Evolutionary conservation across 2,113 vertebrate genomes (phyloP).

Genomic region (Scomber japonicus): DNA sequence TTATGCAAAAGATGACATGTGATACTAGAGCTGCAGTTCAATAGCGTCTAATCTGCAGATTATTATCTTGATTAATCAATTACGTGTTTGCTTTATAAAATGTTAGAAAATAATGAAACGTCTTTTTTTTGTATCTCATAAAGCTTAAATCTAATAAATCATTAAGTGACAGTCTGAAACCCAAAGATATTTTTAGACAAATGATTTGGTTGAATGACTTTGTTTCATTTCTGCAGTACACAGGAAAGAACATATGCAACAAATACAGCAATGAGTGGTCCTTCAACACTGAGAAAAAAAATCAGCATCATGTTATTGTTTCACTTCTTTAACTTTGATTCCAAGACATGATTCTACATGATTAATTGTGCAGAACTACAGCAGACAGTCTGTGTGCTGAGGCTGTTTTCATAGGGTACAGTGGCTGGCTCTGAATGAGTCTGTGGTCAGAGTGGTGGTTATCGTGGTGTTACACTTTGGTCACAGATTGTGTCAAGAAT

Average conservation of each 20-base stretch:
- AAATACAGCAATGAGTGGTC: not conserved
- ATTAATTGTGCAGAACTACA: not conserved
- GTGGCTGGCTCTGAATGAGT: constrained; percentile 35
- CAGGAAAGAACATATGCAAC: too few species aligned
- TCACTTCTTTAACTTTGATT: not conserved
- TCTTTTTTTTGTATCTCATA: too few species aligned
- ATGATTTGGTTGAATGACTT: not conserved
- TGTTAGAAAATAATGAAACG: too few species aligned
- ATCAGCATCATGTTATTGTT: not conserved
- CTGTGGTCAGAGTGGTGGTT: constrained; percentile 37
- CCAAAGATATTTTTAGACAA: too few species aligned
- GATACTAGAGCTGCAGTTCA: too few species aligned
- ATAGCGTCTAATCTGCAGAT: too few species aligned
- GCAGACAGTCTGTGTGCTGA: constrained; percentile 6
- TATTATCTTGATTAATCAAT: too few species aligned
- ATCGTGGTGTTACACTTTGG: constrained; percentile 29
- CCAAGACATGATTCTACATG: not conserved
- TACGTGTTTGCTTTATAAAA: too few species aligned
- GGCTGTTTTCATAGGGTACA: constrained; percentile 18
- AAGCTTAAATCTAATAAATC: too few species aligned
- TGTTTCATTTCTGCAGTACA: not conserved
- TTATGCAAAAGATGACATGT: too few species aligned
- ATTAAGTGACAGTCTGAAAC: too few species aligned
- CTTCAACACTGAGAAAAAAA: not conserved
- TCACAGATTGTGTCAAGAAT: constrained; percentile 25